Conservation (phyloP, 2,888 invertebrate species). For the Aphelenchoides bicaudatus region DNA sequence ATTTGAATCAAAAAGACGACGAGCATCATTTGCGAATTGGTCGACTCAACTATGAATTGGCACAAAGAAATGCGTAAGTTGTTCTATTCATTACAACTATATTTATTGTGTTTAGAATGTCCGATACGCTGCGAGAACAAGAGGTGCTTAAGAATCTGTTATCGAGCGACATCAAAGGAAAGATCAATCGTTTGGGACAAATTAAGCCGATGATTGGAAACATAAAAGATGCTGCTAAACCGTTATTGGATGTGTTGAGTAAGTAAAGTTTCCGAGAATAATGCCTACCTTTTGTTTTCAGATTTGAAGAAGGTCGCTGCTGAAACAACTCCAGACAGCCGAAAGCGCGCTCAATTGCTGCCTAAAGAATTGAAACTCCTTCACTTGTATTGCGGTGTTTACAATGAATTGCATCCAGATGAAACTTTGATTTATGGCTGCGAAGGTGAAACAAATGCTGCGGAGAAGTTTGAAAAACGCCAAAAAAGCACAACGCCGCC, state of each 20-base stretch:
- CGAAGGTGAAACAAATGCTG: too few species aligned
- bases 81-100: not conserved
- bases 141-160: slow-evolving; percentile 46
- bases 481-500: too few species aligned
- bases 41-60: slow-evolving; percentile 40
- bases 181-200: slow-evolving; percentile 41
- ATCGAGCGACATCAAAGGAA: slow-evolving; percentile 44
- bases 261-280: not conserved
- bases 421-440: too few species aligned
- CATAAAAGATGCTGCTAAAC: not conserved
- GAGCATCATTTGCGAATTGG: slow-evolving; percentile 44
- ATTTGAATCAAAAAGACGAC: slow-evolving; percentile 24
- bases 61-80: slow-evolving; percentile 41
- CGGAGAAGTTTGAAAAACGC: too few species aligned
- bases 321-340: not conserved
- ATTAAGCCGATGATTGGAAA: slow-evolving; percentile 26
- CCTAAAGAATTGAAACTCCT: not conserved
- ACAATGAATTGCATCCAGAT: slow-evolving; percentile 7
- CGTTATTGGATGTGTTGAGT: slow-evolving; percentile 1
- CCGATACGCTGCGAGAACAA: slow-evolving; percentile 38
- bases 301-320: not conserved
- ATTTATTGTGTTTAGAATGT: slow-evolving; percentile 29
- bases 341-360: not conserved
- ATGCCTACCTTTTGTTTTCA: not conserved
- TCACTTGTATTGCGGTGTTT: not conserved